These are phyloP conservation scores for Apamea anceps DNA, from an alignment of 2,888 invertebrate species.

Conservation along the genomic window DNA sequence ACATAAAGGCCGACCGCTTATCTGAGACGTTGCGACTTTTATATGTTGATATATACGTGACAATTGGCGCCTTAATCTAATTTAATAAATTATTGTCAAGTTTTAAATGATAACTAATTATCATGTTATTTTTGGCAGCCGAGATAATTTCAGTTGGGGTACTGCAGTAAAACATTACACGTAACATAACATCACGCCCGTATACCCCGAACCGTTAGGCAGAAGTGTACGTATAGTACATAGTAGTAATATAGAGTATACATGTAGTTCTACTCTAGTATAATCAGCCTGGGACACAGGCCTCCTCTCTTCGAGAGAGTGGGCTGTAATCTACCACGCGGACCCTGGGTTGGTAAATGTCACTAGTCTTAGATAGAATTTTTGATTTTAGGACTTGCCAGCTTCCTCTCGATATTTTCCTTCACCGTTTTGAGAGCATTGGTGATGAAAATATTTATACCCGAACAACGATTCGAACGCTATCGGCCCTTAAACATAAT, in stretches of 20 bases:
- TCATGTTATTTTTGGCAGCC: not conserved
- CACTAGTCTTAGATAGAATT: too few species aligned
- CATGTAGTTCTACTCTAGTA: too few species aligned
- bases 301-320: too few species aligned
- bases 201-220: not conserved
- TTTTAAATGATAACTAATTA: not conserved
- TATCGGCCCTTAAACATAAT: not conserved
- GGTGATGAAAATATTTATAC: too few species aligned
- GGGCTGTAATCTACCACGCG: too few species aligned
- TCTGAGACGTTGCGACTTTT: not conserved
- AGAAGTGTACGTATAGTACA: not conserved
- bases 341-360: too few species aligned
- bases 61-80: conserved; percentile 5
- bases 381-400: too few species aligned
- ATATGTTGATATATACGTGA: not conserved
- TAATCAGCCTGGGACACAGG: too few species aligned
- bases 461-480: too few species aligned
- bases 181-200: not conserved
- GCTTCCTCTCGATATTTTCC: too few species aligned
- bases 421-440: too few species aligned
- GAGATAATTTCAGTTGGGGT: not conserved
- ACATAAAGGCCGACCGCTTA: too few species aligned
- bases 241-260: not conserved
- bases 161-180: not conserved
- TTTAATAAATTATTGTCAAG: not conserved